Evolutionary conservation across 2,797 vertebrate species (phyloP), one percentile per base, ranked within the genome.

Genomic region (Yasuhikotakia modesta): DNA sequence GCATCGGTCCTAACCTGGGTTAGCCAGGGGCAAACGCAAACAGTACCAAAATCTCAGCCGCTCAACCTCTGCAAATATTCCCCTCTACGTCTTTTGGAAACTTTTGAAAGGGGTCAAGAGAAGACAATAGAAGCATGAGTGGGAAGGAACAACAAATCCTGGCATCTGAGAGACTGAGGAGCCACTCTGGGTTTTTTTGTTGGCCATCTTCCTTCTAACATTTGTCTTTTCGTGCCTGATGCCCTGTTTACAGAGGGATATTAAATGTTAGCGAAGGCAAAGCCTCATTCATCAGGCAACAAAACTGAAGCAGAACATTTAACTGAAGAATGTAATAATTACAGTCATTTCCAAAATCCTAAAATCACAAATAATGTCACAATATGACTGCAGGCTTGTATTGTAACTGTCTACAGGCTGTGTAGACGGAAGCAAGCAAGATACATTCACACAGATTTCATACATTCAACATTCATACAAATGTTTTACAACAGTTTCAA

Each of bases 201-300:
- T 69, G 24, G 53, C 5, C 2, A 1, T 52, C 27, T 14, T 61
- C 65, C 50, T 77, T 69, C 66, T 69, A 50, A 39, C 65, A 69
- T 58, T 66, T 22, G 4, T 50, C 55, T 69, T 69, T 61, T 50
- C 69, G 45, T 39, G 45, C 48, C 35, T 69, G 66, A 50, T 19
- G 3, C 1, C 4, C 53, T 69, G 66, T 77, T 77, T 69, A 13
- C 65, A 22, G 14, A 77, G 19, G 27, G 43, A 69, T 77, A 77
- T 77, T 77, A 77, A 77, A 77, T 77, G 74, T 77, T 77, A 61
- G 66, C 53, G 11, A n/a, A 69, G 73, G 55, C n/a, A 35, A 61
- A 19, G 30, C 22, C 24, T 22, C 55, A 60, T 69, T 68, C n/a
- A 16, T 61, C 53, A 46, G 27, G 5, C 43, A 10, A n/a, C 8